Evolutionary conservation across 2,113 vertebrate genomes (phyloP).

Genomic region (Pyrgilauda ruficollis): DNA sequence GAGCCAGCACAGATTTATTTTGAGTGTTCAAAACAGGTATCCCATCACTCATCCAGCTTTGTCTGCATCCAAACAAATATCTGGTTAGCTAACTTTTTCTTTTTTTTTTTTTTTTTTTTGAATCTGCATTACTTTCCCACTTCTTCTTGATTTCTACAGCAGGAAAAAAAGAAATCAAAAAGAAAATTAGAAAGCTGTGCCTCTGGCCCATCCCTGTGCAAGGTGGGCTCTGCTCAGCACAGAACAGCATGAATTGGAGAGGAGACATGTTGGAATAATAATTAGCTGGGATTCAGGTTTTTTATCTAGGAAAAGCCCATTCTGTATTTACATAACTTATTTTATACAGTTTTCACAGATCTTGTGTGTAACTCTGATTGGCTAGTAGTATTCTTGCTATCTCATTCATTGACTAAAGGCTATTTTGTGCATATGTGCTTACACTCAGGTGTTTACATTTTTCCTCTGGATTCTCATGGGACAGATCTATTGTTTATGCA

Average conservation of each 20-base stretch:
- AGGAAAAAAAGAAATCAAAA: neutral
- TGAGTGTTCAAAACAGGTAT: neutral
- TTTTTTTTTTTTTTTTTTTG: neutral
- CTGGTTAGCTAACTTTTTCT: neutral
- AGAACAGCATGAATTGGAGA: neutral
- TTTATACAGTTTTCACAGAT: neutral
- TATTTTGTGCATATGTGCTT: neutral
- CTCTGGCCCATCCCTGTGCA: neutral
- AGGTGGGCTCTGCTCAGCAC: neutral
- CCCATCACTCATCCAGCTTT: neutral
- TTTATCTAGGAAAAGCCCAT: neutral
- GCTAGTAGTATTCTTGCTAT: neutral
- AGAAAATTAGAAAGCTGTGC: neutral
- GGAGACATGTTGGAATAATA: neutral
- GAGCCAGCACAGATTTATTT: neutral
- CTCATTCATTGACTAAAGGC: neutral
- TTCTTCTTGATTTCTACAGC: neutral
- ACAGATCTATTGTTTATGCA: neutral
- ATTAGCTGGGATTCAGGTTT: neutral
- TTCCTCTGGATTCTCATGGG: neutral
- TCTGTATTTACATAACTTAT: neutral
- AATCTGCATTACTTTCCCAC: neutral
- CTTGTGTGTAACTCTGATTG: neutral
- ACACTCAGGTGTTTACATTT: neutral
- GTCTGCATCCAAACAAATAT: neutral